Evolutionary conservation across 2,888 invertebrate genomes (phyloP), one percentile per base, ranked within the genome.

Genomic region (Lasioglossum villosulum): DNA sequence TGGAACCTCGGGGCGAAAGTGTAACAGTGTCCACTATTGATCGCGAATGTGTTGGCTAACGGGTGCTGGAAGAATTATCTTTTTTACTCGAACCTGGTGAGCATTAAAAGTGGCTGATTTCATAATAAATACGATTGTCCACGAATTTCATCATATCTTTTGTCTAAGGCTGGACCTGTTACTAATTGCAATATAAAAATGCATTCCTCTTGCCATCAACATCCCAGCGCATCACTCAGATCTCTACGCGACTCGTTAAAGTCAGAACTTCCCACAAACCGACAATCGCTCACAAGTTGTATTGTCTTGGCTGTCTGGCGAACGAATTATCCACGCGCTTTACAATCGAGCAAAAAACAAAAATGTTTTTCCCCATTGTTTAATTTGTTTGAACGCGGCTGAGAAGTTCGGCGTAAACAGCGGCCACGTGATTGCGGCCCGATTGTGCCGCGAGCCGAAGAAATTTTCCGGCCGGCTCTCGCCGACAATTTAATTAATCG

Each of bases 11-110:
- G 34, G 34, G 34, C 30, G 66, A 63, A 63, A 63, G 63, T 63
- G 63, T 63, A 63, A 63, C 30, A 63, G 63, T 63, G 30, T 30
- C 30, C 27, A 6, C 63, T 63, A 63, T 63, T 63, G 63, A 63
- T 63, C 63, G 27, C 16, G 30, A 63, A 16, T 63, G 16, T 30
- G 27, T 30, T 63, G 5, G 14, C 27, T 14, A 63, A 27, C 6
- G 63, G 27, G 16, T 16, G 5, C 30, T 30, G 12, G 63, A 6
- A 63, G 16, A 30, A 63, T 14, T 30, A 27, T 59, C 27, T 59
- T n/a, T 10, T 12, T 12, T 56, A 10, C 56, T 23, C 12, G 8
- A 52, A 52, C 10, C 52, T n/a, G n/a, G 10, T n/a, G 10, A 52
- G n/a, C 52, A n/a, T 52, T n/a, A n/a, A 52, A n/a, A 52, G n/a